Evolutionary conservation across 2,113 vertebrate species (phyloP), one percentile per base, ranked within the genome.

Genomic region (Melospiza melodia): DNA sequence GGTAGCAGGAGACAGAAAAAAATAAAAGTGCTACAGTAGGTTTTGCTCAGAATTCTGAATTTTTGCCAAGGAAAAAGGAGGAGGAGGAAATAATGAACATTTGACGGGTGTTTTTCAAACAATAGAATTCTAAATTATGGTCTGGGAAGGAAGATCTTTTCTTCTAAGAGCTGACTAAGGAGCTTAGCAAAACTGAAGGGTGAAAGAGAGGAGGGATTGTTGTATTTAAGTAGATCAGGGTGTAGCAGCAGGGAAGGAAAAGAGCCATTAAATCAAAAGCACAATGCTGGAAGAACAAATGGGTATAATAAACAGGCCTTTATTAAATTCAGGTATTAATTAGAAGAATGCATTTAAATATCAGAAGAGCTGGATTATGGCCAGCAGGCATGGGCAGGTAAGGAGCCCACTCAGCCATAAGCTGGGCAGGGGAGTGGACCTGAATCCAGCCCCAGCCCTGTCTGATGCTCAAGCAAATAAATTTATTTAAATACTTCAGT

Each of bases 111-210:
- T 49, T 94, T 93, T 94, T 95, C 86, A 94, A 90, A 92, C 68
- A 94, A 81, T 31, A 69, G 77, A 75, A 82, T 55, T 57, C 18
- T 68, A 62, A 94, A 90, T 89, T 83, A 87, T 49, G 77, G 81
- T 72, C 73, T 76, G 87, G 74, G 77, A 87, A 87, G 69, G 89
- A 89, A 89, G 94, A 82, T 87, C n/a, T 37, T 82, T 94, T 79
- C 84, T 92, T 89, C 49, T 18, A 79, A 66, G 91, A 87, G 49
- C 57, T 3, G 22, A 78, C 76, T 97, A 96, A 95, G 91, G 81
- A 96, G 95, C 91, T 96, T 95, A 95, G 96, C 28, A 76, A 89
- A 91, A 92, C 68, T 23, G 66, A 95, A 95, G 52, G 54, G 72
- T 94, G 89, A 86, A 89, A 91, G 76, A 72, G 87, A 91, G 58